Conservation (phyloP, 1,140 invertebrate species). For the Trichonephila inaurata region DNA sequence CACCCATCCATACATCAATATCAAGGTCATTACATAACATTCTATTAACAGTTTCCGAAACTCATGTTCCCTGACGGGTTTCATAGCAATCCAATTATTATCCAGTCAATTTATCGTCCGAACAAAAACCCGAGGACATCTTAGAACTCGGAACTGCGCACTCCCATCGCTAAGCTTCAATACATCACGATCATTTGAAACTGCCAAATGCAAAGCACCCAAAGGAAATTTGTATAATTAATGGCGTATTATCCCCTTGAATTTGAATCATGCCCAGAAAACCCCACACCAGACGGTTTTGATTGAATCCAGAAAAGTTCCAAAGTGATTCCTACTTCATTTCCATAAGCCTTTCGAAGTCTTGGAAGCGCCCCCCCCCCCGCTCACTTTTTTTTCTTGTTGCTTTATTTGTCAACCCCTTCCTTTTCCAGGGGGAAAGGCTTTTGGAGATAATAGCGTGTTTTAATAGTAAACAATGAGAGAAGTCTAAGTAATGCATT, state of each 20-base stretch:
- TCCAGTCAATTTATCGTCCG: neutral
- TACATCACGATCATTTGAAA: conserved; percentile 12
- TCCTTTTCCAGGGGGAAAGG: neutral
- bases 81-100: neutral
- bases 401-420: conserved; percentile 1
- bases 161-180: neutral
- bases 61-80: neutral
- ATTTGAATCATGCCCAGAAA: conserved; percentile 33
- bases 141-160: neutral
- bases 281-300: conserved; percentile 44
- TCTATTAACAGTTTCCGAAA: neutral
- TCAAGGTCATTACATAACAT: neutral
- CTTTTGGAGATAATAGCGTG: neutral
- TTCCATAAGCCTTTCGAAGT: conserved; percentile 36
- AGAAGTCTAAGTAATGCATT: conserved; percentile 36
- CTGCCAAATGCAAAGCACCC: conserved; percentile 43
- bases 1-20: neutral
- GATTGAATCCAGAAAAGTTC: conserved; percentile 49
- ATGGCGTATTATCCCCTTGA: conserved; percentile 42
- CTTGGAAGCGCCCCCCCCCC: neutral
- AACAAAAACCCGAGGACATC: conserved; percentile 13
- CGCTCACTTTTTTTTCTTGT: neutral
- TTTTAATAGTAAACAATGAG: conserved; percentile 27
- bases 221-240: conserved; percentile 48
- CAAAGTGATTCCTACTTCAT: conserved; percentile 35